These are phyloP conservation scores for Paguma larvata DNA, from an alignment of 2,797 vertebrate species.

Conservation along the genomic window DNA sequence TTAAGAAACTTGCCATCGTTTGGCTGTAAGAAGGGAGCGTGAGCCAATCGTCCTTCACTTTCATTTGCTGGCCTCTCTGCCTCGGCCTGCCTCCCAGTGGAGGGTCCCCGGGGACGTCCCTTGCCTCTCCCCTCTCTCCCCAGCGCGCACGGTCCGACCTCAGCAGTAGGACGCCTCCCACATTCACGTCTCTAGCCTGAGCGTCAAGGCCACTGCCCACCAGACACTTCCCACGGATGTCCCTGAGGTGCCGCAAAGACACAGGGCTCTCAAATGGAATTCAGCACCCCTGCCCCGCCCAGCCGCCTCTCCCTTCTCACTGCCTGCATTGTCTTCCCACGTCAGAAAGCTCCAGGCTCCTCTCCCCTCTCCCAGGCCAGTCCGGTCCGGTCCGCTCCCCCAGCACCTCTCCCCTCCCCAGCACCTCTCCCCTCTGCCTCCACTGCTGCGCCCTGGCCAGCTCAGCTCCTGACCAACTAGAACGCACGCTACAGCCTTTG, in stretches of 20 bases:
- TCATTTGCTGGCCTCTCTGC: rapidly evolving
- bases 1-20: neutral
- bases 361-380: neutral
- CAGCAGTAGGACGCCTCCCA: neutral
- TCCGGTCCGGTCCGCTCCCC: neutral
- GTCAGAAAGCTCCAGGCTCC: neutral
- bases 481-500: too few species aligned
- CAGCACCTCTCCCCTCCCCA: rapidly evolving
- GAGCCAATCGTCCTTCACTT: neutral
- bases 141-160: rapidly evolving
- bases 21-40: neutral
- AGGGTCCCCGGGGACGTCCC: neutral
- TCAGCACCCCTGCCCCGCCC: neutral
- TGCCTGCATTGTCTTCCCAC: rapidly evolving
- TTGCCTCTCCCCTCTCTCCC: neutral
- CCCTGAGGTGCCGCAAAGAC: neutral
- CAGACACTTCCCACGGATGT: neutral
- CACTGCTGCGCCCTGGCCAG: rapidly evolving
- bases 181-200: rapidly evolving
- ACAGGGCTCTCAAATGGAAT: neutral
- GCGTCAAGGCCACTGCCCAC: neutral
- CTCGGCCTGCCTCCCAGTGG: neutral
- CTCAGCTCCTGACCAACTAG: neutral
- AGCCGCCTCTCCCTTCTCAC: neutral
- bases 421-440: neutral